Conservation (phyloP, 2,888 invertebrate genomes). For the Drosophila mettleri region DNA sequence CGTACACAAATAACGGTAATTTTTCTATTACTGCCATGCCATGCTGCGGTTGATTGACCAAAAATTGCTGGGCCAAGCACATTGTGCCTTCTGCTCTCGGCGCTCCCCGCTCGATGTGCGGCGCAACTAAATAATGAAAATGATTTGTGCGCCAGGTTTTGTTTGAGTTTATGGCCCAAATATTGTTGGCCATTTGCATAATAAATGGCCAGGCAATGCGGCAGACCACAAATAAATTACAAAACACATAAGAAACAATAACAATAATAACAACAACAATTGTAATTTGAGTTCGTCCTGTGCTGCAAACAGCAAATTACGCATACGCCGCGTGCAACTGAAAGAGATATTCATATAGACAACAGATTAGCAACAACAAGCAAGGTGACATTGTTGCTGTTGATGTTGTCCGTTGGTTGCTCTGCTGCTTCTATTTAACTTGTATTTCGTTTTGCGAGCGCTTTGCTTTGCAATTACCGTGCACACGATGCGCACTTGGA, state of each 20-base stretch:
- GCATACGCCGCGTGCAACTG: slow-evolving; percentile 55
- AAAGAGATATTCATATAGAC: slow-evolving; percentile 39
- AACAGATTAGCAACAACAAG: slow-evolving; percentile 63
- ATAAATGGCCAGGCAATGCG: slow-evolving; percentile 66
- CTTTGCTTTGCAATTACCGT: slow-evolving; percentile 54
- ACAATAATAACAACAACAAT: slow-evolving; percentile 8
- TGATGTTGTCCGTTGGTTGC: slow-evolving; percentile 8
- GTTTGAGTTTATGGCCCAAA: slow-evolving; percentile 56
- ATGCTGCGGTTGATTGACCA: slow-evolving; percentile 41
- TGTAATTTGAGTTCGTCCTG: slow-evolving; percentile 42
- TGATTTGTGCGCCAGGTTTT: slow-evolving; percentile 60
- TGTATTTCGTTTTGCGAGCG: slow-evolving; percentile 41
- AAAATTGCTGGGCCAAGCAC: slow-evolving; percentile 34
- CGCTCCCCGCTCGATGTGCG: not conserved
- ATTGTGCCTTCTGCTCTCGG: slow-evolving; percentile 10
- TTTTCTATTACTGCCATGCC: slow-evolving; percentile 44
- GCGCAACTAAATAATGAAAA: slow-evolving; percentile 51
- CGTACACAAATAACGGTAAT: slow-evolving; percentile 29
- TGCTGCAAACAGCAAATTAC: slow-evolving; percentile 62
- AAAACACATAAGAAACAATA: slow-evolving; percentile 24
- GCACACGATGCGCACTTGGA: slow-evolving; percentile 64
- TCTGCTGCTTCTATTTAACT: slow-evolving; percentile 33
- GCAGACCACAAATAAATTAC: slow-evolving; percentile 65
- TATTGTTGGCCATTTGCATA: slow-evolving; percentile 69
- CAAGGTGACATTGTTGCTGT: slow-evolving; percentile 24